These are phyloP conservation scores for Lasius platythorax DNA, from an alignment of 2,888 invertebrate genomes.

Conservation along the genomic window DNA sequence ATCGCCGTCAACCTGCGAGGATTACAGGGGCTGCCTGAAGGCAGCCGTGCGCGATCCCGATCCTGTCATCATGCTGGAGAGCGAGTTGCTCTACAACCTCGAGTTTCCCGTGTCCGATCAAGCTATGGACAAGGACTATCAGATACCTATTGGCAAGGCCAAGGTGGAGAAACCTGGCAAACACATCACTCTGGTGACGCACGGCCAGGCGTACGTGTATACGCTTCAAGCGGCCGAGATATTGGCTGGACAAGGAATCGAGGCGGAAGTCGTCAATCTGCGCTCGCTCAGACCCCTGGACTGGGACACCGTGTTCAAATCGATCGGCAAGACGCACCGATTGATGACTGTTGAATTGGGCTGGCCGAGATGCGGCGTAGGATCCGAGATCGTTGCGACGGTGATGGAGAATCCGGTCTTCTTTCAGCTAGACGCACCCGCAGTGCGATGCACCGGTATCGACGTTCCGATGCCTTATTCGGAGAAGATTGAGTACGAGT, in stretches of 20 bases:
- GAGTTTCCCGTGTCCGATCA: constrained; percentile 85
- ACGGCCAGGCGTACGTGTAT: constrained; percentile 69
- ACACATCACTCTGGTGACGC: constrained; percentile 72
- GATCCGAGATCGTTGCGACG: constrained; percentile 74
- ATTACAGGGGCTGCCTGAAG: constrained; percentile 89
- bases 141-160: constrained; percentile 75
- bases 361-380: constrained; percentile 89
- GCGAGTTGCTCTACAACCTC: constrained; percentile 89
- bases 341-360: constrained; percentile 89
- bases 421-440: constrained; percentile 76
- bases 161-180: constrained; percentile 74
- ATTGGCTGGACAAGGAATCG: constrained; percentile 85
- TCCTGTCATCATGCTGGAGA: constrained; percentile 89
- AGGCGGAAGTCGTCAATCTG: constrained; percentile 88
- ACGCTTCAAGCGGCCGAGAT: constrained; percentile 73
- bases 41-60: constrained; percentile 89
- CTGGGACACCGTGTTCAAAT: constrained; percentile 84
- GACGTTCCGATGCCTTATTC: constrained; percentile 77
- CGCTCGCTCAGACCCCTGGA: constrained; percentile 88
- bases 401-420: constrained; percentile 77
- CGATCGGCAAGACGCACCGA: constrained; percentile 89
- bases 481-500: constrained; percentile 74
- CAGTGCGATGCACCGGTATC: constrained; percentile 72
- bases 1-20: constrained; percentile 89
- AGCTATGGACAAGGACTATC: constrained; percentile 72